Evolutionary conservation across 2,113 vertebrate species (phyloP).

Genomic region (Toxotes jaculatrix): DNA sequence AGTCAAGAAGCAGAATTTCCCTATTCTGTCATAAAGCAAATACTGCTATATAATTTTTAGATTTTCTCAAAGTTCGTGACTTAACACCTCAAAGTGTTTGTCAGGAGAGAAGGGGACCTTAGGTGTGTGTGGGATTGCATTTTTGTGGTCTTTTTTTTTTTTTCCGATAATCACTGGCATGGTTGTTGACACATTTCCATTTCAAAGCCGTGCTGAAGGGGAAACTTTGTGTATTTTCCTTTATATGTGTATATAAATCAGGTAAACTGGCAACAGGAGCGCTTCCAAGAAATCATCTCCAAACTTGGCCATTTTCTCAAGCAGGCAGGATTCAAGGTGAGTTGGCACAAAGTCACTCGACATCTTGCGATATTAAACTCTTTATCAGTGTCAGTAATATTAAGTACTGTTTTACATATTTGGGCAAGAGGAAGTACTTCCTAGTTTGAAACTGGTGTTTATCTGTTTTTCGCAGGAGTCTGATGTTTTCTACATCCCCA

Average conservation of each 20-base stretch:
- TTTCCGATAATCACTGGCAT: slow-evolving; percentile 37
- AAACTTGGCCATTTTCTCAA: slow-evolving; percentile 98
- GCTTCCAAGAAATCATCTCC: slow-evolving; percentile 92
- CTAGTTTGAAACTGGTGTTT: neutral
- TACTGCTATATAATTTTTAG: neutral
- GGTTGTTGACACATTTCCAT: slow-evolving; percentile 48
- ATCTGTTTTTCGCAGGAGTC: slow-evolving; percentile 88
- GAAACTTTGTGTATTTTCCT: slow-evolving; percentile 41
- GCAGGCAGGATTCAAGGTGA: slow-evolving; percentile 98
- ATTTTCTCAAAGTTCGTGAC: slow-evolving; percentile 1
- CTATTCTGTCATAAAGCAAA: neutral
- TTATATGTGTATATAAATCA: slow-evolving; percentile 66
- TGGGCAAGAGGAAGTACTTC: neutral
- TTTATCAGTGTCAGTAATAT: neutral
- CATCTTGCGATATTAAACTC: neutral
- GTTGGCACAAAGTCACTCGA: neutral
- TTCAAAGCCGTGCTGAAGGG: slow-evolving; percentile 24
- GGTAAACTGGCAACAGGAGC: slow-evolving; percentile 96
- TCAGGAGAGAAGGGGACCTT: neutral
- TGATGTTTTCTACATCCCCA: slow-evolving; percentile 95
- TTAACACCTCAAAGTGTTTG: neutral
- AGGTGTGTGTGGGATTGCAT: neutral
- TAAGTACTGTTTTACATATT: neutral
- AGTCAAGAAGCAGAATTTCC: neutral
- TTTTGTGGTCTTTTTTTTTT: slow-evolving; percentile 7